These are phyloP conservation scores for Orthosia gracilis DNA, from an alignment of 2,888 invertebrate species.

Conservation along the genomic window DNA sequence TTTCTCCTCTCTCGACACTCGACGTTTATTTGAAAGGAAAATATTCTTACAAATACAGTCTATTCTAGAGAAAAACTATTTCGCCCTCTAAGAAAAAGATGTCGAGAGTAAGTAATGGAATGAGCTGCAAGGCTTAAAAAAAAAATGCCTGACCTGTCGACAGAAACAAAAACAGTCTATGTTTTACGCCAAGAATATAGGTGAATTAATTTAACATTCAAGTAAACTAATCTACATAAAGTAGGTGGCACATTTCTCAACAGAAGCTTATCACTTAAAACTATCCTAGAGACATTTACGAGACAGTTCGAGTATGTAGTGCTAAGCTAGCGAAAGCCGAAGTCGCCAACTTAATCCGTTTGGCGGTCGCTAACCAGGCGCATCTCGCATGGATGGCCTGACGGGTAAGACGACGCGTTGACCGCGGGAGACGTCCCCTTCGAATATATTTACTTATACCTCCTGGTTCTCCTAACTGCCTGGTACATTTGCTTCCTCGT, in stretches of 20 bases:
- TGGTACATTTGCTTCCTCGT: slow-evolving; percentile 44
- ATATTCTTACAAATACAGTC: slow-evolving; percentile 23
- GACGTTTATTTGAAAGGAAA: slow-evolving; percentile 26
- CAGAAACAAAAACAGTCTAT: background rate
- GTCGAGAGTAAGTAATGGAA: slow-evolving; percentile 23
- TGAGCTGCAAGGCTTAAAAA: background rate
- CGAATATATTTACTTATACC: slow-evolving; percentile 48
- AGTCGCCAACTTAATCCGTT: slow-evolving; percentile 64
- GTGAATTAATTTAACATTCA: background rate
- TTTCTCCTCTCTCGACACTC: slow-evolving; percentile 16
- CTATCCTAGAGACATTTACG: slow-evolving; percentile 36
- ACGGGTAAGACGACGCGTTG: slow-evolving; percentile 32
- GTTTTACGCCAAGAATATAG: background rate
- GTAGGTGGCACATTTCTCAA: slow-evolving; percentile 5
- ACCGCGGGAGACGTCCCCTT: slow-evolving; percentile 38
- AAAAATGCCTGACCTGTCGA: background rate
- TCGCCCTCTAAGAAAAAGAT: slow-evolving; percentile 38
- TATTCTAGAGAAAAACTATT: slow-evolving; percentile 17
- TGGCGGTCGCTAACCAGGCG: slow-evolving; percentile 59
- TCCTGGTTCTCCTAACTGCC: slow-evolving; percentile 37
- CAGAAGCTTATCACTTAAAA: slow-evolving; percentile 51
- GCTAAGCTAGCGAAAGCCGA: slow-evolving; percentile 60
- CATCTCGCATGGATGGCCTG: slow-evolving; percentile 50
- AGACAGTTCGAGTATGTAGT: slow-evolving; percentile 31
- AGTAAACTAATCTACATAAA: slow-evolving; percentile 7